These are phyloP conservation scores for Catonia carolina DNA, from an alignment of 2,888 invertebrate genomes.

Conservation along the genomic window DNA sequence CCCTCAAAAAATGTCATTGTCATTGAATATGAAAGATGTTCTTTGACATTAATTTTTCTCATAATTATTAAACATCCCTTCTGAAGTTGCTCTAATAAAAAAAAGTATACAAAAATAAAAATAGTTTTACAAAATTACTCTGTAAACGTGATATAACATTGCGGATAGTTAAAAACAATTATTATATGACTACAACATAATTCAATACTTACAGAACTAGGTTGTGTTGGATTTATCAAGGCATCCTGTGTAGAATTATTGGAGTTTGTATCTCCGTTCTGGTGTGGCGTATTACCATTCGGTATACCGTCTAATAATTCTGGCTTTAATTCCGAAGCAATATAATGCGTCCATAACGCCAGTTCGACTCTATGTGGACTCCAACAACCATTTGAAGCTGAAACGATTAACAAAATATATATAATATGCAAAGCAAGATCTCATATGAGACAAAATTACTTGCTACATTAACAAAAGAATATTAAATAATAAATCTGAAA, in stretches of 20 bases:
- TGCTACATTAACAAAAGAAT: neutral
- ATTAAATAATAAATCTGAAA: too few species aligned
- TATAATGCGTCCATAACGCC: constrained; percentile 88
- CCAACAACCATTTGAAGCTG: constrained; percentile 40
- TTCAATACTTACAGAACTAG: constrained; percentile 12
- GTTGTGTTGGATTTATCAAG: constrained; percentile 9
- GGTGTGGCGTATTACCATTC: constrained; percentile 29
- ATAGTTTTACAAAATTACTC: too few species aligned
- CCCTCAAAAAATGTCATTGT: too few species aligned
- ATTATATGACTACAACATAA: too few species aligned
- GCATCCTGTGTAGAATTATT: neutral
- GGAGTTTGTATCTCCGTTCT: constrained; percentile 25
- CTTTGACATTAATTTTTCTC: too few species aligned
- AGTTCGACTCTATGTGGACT: constrained; percentile 71
- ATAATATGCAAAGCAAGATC: constrained; percentile 9
- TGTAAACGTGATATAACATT: too few species aligned
- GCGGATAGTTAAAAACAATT: too few species aligned
- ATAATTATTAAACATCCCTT: too few species aligned
- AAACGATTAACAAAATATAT: neutral
- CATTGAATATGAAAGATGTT: too few species aligned
- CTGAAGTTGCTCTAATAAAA: too few species aligned
- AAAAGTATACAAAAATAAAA: too few species aligned
- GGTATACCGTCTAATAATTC: constrained; percentile 75
- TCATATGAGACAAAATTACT: neutral
- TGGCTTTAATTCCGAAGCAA: constrained; percentile 77